phyloP scores from a whole-genome alignment of 1,140 invertebrate genomes.

The Metaphire vulgaris region DNA sequence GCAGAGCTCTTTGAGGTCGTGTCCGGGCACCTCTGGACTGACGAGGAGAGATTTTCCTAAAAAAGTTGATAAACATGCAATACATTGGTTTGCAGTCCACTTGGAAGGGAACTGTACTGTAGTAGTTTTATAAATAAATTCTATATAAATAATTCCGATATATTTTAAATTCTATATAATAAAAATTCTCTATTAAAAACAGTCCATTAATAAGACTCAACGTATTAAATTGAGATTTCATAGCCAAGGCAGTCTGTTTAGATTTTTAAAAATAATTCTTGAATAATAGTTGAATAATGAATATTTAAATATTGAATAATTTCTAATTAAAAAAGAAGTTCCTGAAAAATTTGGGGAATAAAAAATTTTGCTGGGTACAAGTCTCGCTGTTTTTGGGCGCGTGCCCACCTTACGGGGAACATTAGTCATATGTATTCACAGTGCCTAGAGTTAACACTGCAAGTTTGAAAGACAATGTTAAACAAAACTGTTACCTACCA shows the following conservation, averaged over 20 bases:
- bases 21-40: neutral
- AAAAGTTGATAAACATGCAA: neutral
- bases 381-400: too few relatives aligned
- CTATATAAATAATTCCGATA: neutral
- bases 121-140: neutral
- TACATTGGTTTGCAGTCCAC: too few relatives aligned
- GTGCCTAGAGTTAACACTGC: neutral
- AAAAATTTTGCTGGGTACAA: neutral
- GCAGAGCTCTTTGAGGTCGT: neutral
- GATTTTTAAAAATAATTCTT: too few relatives aligned
- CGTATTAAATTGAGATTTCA: neutral
- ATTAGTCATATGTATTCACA: neutral
- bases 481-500: conserved; percentile 54
- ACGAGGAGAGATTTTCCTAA: neutral
- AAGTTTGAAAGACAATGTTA: neutral
- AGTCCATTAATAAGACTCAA: neutral
- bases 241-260: too few relatives aligned
- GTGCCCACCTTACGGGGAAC: too few relatives aligned
- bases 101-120: too few relatives aligned
- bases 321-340: neutral
- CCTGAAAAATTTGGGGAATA: neutral
- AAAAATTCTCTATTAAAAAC: neutral
- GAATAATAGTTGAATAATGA: too few relatives aligned
- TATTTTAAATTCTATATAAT: neutral
- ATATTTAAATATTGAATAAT: neutral